These are phyloP conservation scores for Actinia tenebrosa DNA, from an alignment of 64 coral and sea anemone species.

Conservation along the genomic window DNA sequence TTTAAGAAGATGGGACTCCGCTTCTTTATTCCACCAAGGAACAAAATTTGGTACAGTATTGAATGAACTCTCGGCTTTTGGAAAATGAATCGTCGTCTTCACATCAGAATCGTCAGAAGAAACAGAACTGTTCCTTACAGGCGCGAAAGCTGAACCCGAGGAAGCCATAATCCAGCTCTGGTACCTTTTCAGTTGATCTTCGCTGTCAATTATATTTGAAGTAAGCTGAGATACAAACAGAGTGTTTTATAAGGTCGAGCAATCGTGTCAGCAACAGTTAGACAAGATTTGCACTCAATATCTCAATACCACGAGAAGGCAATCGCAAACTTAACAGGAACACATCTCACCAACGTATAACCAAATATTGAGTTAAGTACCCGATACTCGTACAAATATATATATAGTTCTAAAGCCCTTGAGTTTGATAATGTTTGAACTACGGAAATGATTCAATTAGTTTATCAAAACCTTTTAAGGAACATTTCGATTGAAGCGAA, in stretches of 20 bases:
- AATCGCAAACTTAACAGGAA: not conserved
- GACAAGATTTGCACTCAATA: not conserved
- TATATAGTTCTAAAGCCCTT: conserved; percentile 1
- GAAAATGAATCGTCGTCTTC: conserved; percentile 15
- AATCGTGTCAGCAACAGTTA: not conserved
- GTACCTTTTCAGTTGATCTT: not conserved
- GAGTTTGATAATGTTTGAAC: not conserved
- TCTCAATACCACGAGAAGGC: conserved; percentile 4
- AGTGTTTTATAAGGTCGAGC: not conserved
- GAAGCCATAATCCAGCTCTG: not conserved
- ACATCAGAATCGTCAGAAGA: conserved; percentile 14
- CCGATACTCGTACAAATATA: not conserved
- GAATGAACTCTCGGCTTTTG: not conserved
- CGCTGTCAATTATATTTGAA: not conserved
- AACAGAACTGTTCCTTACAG: not conserved
- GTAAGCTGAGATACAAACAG: not conserved
- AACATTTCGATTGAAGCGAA: not conserved
- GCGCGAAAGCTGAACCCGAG: not conserved
- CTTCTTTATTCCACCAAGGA: not conserved
- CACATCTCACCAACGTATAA: not conserved
- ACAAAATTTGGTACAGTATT: not conserved
- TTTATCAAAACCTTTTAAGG: not conserved
- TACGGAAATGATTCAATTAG: not conserved
- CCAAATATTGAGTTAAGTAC: not conserved
- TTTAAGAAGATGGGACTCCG: not conserved